Conservation (phyloP, 37 sponge, comb jelly and placozoan genomes). For the Geodia barretti region DNA sequence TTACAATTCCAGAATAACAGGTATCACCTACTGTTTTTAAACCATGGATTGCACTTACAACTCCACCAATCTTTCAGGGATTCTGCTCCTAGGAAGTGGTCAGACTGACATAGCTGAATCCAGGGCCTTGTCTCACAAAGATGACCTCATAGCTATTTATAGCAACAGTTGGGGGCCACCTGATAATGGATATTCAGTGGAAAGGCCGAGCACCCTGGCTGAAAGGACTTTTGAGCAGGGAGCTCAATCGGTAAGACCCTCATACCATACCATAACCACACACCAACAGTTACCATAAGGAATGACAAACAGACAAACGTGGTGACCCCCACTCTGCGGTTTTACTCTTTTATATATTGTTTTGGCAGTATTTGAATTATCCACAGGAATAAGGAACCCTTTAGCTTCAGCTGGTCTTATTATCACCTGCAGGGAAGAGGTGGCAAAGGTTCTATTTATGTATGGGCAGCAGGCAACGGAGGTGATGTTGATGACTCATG, state of each 20-base stretch:
- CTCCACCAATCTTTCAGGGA: conserved; percentile 47
- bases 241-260: conserved; percentile 33
- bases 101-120: conserved; percentile 82
- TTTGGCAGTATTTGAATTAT: neutral
- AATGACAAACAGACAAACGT: too few species aligned
- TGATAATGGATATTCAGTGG: conserved; percentile 83
- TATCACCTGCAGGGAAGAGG: conserved; percentile 54
- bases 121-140: conserved; percentile 60
- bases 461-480: conserved; percentile 96
- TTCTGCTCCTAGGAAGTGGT: conserved; percentile 81
- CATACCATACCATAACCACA: too few species aligned
- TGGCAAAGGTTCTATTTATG: conserved; percentile 81
- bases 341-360: too few species aligned
- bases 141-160: conserved; percentile 80
- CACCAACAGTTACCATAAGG: too few species aligned
- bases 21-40: conserved; percentile 9
- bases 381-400: too few species aligned
- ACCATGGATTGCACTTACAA: neutral
- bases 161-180: conserved; percentile 90
- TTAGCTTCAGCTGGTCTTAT: neutral
- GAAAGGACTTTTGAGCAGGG: conserved; percentile 56
- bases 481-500: conserved; percentile 73
- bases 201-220: conserved; percentile 76
- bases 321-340: too few species aligned
- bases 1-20: conserved; percentile 75